These are phyloP conservation scores for Tetragnatha montana DNA, from an alignment of 2,888 invertebrate species.

Conservation along the genomic window DNA sequence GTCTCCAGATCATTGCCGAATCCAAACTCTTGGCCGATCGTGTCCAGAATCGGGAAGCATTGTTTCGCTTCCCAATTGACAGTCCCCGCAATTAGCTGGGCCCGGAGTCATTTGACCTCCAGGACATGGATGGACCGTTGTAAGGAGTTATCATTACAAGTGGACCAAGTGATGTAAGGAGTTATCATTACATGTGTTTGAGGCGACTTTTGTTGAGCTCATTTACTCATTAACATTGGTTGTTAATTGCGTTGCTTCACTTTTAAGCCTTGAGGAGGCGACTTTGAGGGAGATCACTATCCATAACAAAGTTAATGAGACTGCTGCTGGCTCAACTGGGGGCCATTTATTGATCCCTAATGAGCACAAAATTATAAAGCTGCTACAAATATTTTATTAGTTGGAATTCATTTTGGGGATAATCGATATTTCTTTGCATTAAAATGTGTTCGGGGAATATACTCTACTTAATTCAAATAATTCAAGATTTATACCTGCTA, in stretches of 20 bases:
- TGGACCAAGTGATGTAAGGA: slow-evolving; percentile 25
- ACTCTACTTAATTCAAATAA: neutral
- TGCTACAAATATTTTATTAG: slow-evolving; percentile 33
- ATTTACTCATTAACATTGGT: slow-evolving; percentile 45
- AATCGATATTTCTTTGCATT: slow-evolving; percentile 5
- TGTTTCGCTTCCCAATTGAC: slow-evolving; percentile 63
- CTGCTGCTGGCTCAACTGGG: neutral
- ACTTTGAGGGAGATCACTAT: slow-evolving; percentile 18
- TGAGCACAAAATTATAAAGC: slow-evolving; percentile 36
- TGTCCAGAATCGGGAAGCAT: slow-evolving; percentile 49
- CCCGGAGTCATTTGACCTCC: slow-evolving; percentile 50
- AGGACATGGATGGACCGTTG: slow-evolving; percentile 44
- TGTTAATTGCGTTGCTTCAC: slow-evolving; percentile 51
- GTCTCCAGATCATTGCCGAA: slow-evolving; percentile 47
- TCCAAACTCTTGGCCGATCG: slow-evolving; percentile 58
- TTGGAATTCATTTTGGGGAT: slow-evolving; percentile 26
- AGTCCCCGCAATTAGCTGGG: slow-evolving; percentile 61
- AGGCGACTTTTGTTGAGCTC: slow-evolving; percentile 52
- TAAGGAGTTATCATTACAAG: slow-evolving; percentile 22
- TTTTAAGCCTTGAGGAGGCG: slow-evolving; percentile 31
- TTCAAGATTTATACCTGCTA: neutral
- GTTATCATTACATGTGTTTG: slow-evolving; percentile 62
- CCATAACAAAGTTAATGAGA: slow-evolving; percentile 33
- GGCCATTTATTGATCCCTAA: slow-evolving; percentile 29
- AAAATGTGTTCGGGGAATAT: neutral